These are phyloP conservation scores for Lasius fuliginosus DNA, from an alignment of 2,888 invertebrate genomes.

Conservation along the genomic window DNA sequence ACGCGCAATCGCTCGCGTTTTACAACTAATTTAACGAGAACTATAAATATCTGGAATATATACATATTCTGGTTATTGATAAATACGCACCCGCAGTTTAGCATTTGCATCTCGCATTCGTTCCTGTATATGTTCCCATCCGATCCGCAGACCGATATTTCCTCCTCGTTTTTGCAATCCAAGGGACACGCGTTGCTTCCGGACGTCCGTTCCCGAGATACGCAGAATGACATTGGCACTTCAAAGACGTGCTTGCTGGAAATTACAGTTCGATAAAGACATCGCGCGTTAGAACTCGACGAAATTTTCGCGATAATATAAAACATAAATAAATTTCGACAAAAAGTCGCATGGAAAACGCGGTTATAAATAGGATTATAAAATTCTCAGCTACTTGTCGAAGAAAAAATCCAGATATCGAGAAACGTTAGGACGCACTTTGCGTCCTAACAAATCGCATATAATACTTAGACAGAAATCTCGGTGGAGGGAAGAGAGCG, in stretches of 20 bases:
- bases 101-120: constrained; percentile 95
- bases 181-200: constrained; percentile 91
- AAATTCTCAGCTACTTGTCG: background rate
- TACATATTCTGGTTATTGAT: no score
- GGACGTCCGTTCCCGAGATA: constrained; percentile 92
- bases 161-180: constrained; percentile 91
- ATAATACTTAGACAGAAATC: constrained; percentile 20
- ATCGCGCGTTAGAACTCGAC: background rate
- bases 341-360: background rate
- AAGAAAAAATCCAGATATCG: background rate
- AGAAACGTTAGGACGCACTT: background rate
- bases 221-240: constrained; percentile 96
- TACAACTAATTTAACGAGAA: background rate
- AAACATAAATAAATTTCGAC: background rate
- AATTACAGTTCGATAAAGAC: constrained; percentile 2
- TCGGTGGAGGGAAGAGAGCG: background rate
- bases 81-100: constrained; percentile 93
- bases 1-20: background rate
- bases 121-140: constrained; percentile 96
- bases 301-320: background rate
- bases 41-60: background rate
- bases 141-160: constrained; percentile 93
- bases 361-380: background rate
- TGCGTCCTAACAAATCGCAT: background rate
- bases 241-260: constrained; percentile 95